Evolutionary conservation across 2,113 vertebrate genomes (phyloP).

Genomic region (Chlorocebus sabaeus): DNA sequence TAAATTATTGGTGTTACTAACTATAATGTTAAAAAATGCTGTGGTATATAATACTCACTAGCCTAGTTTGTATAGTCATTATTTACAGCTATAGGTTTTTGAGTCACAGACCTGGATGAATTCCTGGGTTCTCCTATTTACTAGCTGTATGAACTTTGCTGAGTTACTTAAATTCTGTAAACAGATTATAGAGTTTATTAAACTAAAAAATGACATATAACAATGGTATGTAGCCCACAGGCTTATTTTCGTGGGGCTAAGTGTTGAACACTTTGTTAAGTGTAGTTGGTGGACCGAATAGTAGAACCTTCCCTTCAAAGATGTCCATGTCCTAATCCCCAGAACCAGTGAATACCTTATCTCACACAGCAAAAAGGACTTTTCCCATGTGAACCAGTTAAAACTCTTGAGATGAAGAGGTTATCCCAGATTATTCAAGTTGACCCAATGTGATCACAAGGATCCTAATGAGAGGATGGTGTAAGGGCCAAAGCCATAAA

Average conservation of each 20-base stretch:
- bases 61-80: not conserved
- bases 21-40: not conserved
- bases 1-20: not conserved
- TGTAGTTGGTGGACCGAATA: not conserved
- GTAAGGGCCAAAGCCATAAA: not conserved
- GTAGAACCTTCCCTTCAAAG: not conserved
- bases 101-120: not conserved
- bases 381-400: not conserved
- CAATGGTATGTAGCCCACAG: not conserved
- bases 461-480: not conserved
- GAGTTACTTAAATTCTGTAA: not conserved
- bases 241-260: not conserved
- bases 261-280: not conserved
- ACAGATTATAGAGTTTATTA: not conserved
- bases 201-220: not conserved
- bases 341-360: not conserved
- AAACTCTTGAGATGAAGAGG: not conserved
- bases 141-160: not conserved
- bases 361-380: not conserved
- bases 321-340: not conserved
- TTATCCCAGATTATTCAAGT: not conserved
- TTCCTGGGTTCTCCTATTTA: not conserved
- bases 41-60: not conserved
- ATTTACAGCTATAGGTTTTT: not conserved
- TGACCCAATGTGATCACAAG: not conserved